A percentile compares a stretch with the other conserved stretches of the same genome.
phyloP scores from a whole-genome alignment of 2,888 invertebrate species.

The Andrena camellia region DNA sequence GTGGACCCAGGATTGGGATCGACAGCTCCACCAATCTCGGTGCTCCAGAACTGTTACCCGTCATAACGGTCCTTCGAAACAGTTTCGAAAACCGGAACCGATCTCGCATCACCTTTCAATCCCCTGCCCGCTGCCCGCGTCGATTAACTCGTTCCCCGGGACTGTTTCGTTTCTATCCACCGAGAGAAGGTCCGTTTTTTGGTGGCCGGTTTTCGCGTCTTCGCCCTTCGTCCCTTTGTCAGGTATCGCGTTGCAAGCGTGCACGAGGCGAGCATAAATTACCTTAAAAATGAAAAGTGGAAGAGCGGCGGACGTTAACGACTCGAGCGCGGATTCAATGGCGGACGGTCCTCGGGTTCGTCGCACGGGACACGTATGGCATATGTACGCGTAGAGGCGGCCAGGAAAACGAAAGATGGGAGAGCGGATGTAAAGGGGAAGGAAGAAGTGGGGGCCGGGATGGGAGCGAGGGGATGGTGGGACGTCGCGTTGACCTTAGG shows the following conservation, averaged over 20 bases:
- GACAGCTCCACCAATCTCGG: neutral
- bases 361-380: neutral
- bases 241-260: slow-evolving; percentile 40
- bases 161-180: slow-evolving; percentile 5
- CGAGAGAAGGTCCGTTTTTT: slow-evolving; percentile 27
- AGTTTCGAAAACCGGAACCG: slow-evolving; percentile 4
- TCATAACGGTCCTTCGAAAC: neutral
- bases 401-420: neutral
- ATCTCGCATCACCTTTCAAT: neutral
- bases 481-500: slow-evolving; percentile 21
- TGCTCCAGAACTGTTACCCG: no score
- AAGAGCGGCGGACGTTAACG: slow-evolving; percentile 13
- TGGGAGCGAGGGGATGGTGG: neutral
- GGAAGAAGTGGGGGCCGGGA: slow-evolving; percentile 18
- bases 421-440: slow-evolving; percentile 6
- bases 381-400: neutral
- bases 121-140: neutral
- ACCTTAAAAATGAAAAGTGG: slow-evolving; percentile 24
- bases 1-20: neutral
- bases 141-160: slow-evolving; percentile 35
- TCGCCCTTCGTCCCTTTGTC: slow-evolving; percentile 8
- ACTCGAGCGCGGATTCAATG: neutral
- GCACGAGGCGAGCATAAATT: slow-evolving; percentile 37
- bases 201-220: slow-evolving; percentile 2
- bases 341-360: neutral